Evolutionary conservation across 2,797 vertebrate species (phyloP).

Genomic region (Sparus aurata): DNA sequence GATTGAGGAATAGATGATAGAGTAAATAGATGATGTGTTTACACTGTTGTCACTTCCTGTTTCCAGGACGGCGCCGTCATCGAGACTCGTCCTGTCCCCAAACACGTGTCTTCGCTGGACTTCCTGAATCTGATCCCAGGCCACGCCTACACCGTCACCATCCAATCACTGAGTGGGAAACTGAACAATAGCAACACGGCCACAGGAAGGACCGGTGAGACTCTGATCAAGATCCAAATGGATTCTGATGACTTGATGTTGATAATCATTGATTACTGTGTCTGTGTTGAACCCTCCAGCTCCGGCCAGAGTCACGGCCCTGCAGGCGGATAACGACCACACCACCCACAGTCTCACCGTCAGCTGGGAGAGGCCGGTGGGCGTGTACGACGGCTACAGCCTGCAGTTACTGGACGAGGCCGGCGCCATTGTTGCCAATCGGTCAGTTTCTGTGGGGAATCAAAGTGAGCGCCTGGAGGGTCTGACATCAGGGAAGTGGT

Average conservation of each 20-base stretch:
- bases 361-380: slow-evolving; percentile 90
- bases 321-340: slow-evolving; percentile 89
- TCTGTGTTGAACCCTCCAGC: slow-evolving; percentile 75
- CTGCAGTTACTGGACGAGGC: slow-evolving; percentile 89
- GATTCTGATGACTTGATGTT: not conserved
- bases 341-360: slow-evolving; percentile 90
- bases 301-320: slow-evolving; percentile 88
- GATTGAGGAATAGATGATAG: not conserved
- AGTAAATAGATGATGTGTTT: not conserved
- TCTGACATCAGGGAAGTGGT: slow-evolving; percentile 91
- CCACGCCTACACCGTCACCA: slow-evolving; percentile 86
- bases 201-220: slow-evolving; percentile 88
- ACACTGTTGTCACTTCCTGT: slow-evolving; percentile 26
- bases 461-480: slow-evolving; percentile 89
- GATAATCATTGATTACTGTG: not conserved
- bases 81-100: slow-evolving; percentile 86
- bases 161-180: slow-evolving; percentile 90
- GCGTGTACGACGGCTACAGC: slow-evolving; percentile 87
- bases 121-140: slow-evolving; percentile 90
- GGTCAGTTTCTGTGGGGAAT: slow-evolving; percentile 75
- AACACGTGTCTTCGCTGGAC: slow-evolving; percentile 86
- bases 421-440: slow-evolving; percentile 83
- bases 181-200: slow-evolving; percentile 85
- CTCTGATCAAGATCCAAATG: not conserved
- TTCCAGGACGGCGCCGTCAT: slow-evolving; percentile 77